phyloP scores from a whole-genome alignment of 2,888 invertebrate genomes.

The Xylota segnis region DNA sequence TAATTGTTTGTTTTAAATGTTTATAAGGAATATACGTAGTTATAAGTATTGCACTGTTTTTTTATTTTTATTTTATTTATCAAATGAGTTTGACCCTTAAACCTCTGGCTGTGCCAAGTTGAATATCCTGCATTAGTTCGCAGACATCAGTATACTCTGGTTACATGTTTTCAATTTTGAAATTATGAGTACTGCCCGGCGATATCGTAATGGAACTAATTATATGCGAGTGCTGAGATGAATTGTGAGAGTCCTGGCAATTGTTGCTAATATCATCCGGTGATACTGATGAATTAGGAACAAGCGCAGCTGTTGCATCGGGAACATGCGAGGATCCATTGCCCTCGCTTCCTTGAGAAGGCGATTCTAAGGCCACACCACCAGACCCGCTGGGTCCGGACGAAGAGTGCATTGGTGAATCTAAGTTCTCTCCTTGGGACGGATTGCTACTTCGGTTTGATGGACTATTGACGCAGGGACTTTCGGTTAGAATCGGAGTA shows the following conservation, averaged over 20 bases:
- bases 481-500: slow-evolving; percentile 79
- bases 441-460: slow-evolving; percentile 81
- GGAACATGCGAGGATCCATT: slow-evolving; percentile 74
- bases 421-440: slow-evolving; percentile 78
- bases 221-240: slow-evolving; percentile 80
- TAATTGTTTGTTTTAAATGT: slow-evolving; percentile 8
- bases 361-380: slow-evolving; percentile 75
- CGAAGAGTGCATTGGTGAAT: slow-evolving; percentile 77
- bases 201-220: slow-evolving; percentile 84
- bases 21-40: slow-evolving; percentile 43
- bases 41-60: slow-evolving; percentile 59
- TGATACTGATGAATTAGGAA: slow-evolving; percentile 73
- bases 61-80: slow-evolving; percentile 18
- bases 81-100: slow-evolving; percentile 40
- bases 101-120: slow-evolving; percentile 18
- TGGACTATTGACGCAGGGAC: slow-evolving; percentile 80
- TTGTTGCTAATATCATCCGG: slow-evolving; percentile 75
- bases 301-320: slow-evolving; percentile 73
- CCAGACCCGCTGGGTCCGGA: slow-evolving; percentile 70
- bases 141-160: slow-evolving; percentile 54
- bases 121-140: slow-evolving; percentile 36
- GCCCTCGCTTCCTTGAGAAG: slow-evolving; percentile 74
- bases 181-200: slow-evolving; percentile 81
- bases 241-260: slow-evolving; percentile 68
- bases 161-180: slow-evolving; percentile 84